Evolutionary conservation across 2,113 vertebrate species (phyloP).

Genomic region (Leptosomus discolor): DNA sequence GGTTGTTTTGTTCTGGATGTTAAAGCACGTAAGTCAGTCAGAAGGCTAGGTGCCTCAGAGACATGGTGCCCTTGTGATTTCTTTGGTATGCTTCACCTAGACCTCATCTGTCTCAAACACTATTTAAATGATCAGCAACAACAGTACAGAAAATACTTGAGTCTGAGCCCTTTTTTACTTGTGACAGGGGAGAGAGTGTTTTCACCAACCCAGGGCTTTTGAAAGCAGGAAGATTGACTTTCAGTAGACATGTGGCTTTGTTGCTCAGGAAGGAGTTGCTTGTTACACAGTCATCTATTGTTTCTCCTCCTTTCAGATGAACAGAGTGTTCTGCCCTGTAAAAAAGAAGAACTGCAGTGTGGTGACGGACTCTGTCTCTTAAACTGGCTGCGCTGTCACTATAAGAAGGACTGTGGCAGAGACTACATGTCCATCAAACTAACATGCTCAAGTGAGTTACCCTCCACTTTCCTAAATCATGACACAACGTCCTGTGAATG

Average conservation of each 20-base stretch:
- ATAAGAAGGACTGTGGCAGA: slow-evolving; percentile 73
- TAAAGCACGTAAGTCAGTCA: background rate
- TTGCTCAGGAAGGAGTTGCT: background rate
- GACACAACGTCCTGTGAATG: background rate
- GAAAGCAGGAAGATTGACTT: background rate
- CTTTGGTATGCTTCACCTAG: background rate
- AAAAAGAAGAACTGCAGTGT: slow-evolving; percentile 69
- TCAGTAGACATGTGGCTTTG: background rate
- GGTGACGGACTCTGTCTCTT: slow-evolving; percentile 72
- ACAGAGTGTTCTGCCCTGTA: slow-evolving; percentile 58
- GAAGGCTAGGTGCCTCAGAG: background rate
- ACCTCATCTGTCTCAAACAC: background rate
- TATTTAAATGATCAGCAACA: background rate
- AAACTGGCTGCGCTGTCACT: slow-evolving; percentile 78
- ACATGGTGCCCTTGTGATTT: background rate
- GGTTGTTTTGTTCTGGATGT: background rate
- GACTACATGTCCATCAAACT: slow-evolving; percentile 88
- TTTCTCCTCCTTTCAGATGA: slow-evolving; percentile 70
- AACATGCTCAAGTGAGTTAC: slow-evolving; percentile 85
- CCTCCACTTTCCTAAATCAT: background rate
- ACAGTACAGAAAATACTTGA: background rate
- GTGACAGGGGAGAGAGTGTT: background rate
- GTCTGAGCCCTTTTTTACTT: background rate
- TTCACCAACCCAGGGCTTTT: background rate
- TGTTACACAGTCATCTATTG: background rate